Evolutionary conservation across 1,140 invertebrate species (phyloP).

Genomic region (Drosophila subpulchrella): DNA sequence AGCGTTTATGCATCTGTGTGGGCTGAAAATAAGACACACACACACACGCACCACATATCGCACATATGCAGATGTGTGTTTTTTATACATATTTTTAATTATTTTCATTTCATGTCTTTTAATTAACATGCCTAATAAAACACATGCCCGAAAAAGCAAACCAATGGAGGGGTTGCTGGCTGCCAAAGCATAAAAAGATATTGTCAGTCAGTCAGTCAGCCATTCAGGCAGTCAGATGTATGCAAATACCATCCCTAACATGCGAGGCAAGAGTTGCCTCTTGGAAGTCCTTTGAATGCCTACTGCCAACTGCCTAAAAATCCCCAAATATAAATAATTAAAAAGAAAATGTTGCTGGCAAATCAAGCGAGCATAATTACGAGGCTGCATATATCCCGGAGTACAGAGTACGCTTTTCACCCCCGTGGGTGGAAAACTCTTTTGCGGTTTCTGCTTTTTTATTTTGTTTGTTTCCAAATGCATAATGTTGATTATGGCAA

Average conservation of each 20-base stretch:
- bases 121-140: constrained; percentile 84
- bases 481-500: constrained; percentile 84
- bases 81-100: constrained; percentile 78
- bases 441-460: constrained; percentile 65
- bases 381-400: constrained; percentile 13
- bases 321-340: constrained; percentile 83
- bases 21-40: background rate
- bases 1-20: background rate
- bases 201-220: constrained; percentile 56
- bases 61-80: constrained; percentile 30
- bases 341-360: constrained; percentile 81
- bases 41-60: no score
- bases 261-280: constrained; percentile 29
- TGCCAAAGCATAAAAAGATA: constrained; percentile 75
- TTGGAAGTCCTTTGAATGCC: constrained; percentile 67
- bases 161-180: constrained; percentile 22
- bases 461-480: constrained; percentile 71
- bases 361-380: constrained; percentile 80
- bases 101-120: constrained; percentile 84
- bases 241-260: constrained; percentile 76
- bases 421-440: constrained; percentile 28
- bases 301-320: constrained; percentile 58
- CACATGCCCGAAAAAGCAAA: constrained; percentile 65
- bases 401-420: background rate
- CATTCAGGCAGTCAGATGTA: constrained; percentile 41